Conservation (phyloP, 2,797 vertebrate genomes). For the Crocidura indochinensis region DNA sequence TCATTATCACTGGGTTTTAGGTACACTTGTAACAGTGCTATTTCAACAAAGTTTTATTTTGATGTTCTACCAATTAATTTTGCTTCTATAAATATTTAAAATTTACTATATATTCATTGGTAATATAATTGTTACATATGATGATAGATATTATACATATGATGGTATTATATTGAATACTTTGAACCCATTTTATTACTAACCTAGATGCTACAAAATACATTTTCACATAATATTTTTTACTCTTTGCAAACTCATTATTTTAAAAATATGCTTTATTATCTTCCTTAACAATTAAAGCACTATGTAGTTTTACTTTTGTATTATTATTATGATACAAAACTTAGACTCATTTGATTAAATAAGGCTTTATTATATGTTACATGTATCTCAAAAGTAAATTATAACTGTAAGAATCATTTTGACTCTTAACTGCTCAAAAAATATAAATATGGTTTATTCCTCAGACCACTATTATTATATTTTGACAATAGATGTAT, state of each 20-base stretch:
- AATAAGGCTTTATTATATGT: constrained; percentile 54
- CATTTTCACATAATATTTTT: constrained; percentile 10
- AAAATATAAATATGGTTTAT: constrained; percentile 8
- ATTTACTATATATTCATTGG: neutral
- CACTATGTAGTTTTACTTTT: neutral
- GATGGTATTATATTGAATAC: neutral
- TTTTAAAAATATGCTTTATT: constrained; percentile 55
- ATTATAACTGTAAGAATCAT: constrained; percentile 11
- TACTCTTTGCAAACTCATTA: constrained; percentile 42
- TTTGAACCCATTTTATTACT: neutral
- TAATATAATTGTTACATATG: neutral
- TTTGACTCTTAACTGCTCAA: constrained; percentile 47
- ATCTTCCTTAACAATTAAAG: constrained; percentile 25
- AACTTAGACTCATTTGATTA: constrained; percentile 62
- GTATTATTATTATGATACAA: constrained; percentile 14
- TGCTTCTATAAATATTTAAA: constrained; percentile 1
- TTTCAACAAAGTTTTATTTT: constrained; percentile 10
- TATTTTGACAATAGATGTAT: constrained; percentile 42
- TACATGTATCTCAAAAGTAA: constrained; percentile 50
- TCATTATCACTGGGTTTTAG: neutral
- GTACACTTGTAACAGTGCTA: neutral
- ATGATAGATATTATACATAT: neutral
- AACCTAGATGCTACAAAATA: neutral
- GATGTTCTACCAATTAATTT: constrained; percentile 27
- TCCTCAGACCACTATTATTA: neutral